Conservation (phyloP, 2,113 vertebrate species). For the Otolemur garnettii region DNA sequence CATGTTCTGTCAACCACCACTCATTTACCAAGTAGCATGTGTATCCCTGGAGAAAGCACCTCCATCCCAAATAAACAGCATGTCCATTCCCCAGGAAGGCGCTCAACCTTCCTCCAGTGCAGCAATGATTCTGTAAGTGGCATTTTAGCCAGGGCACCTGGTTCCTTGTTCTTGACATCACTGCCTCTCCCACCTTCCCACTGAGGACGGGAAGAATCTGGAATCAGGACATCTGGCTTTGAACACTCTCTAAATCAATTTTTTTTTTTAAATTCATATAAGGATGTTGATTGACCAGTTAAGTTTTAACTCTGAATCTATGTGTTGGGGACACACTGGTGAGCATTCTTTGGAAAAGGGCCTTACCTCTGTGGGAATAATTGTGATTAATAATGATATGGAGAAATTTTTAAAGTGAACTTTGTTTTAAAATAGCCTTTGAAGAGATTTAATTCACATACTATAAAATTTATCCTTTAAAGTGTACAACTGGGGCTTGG, state of each 20-base stretch:
- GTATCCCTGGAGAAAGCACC: neutral
- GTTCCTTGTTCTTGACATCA: neutral
- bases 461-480: neutral
- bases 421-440: constrained; percentile 1
- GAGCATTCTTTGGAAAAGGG: neutral
- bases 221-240: neutral
- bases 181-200: neutral
- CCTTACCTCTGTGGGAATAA: neutral
- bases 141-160: neutral
- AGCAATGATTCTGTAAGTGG: neutral
- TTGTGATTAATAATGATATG: neutral
- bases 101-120: neutral
- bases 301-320: neutral
- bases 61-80: neutral
- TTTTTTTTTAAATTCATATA: neutral
- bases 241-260: neutral
- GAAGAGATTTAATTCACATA: neutral
- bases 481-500: neutral
- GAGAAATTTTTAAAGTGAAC: constrained; percentile 1
- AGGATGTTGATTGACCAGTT: neutral
- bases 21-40: neutral
- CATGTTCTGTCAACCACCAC: neutral
- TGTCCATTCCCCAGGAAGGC: neutral
- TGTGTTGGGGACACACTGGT: neutral
- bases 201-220: neutral